phyloP scores from a whole-genome alignment of 2,888 invertebrate species.

The Pherbina coryleti region DNA sequence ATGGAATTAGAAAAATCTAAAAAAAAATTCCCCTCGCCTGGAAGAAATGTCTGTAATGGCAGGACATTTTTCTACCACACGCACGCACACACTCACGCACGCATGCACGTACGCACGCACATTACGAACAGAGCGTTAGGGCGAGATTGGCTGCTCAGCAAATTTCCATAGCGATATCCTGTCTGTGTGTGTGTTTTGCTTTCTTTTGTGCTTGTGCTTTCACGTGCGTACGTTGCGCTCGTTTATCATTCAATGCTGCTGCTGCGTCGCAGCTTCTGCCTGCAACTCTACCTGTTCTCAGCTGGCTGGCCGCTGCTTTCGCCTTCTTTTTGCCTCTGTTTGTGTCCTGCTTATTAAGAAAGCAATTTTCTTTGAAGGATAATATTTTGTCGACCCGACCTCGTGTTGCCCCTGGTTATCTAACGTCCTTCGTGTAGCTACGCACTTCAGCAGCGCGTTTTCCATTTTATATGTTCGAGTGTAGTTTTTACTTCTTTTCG shows the following conservation, averaged over 20 bases:
- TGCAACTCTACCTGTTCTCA: not conserved
- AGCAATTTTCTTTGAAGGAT: constrained; percentile 30
- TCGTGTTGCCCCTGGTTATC: constrained; percentile 1
- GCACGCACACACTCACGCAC: constrained; percentile 39
- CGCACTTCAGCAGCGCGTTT: constrained; percentile 25
- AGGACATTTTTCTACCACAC: constrained; percentile 51
- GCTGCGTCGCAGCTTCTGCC: not conserved
- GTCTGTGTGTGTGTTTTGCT: constrained; percentile 29
- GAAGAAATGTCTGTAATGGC: constrained; percentile 41
- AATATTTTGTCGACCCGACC: constrained; percentile 9
- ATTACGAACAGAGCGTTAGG: not conserved
- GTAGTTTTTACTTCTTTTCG: constrained; percentile 45
- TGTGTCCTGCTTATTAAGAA: constrained; percentile 10
- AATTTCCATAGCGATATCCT: not conserved
- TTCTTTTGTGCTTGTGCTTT: constrained; percentile 22
- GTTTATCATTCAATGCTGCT: not conserved
- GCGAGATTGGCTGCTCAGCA: constrained; percentile 1
- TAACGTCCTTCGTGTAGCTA: not conserved
- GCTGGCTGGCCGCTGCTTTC: not conserved
- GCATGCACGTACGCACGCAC: constrained; percentile 33
- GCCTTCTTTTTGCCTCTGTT: not conserved
- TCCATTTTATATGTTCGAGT: constrained; percentile 28
- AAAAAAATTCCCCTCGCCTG: constrained; percentile 9
- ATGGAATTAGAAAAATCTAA: constrained; percentile 23
- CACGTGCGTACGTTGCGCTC: constrained; percentile 14